Evolutionary conservation across 1,140 invertebrate genomes (phyloP), one percentile per base, ranked within the genome.

Genomic region (Pinna nobilis): DNA sequence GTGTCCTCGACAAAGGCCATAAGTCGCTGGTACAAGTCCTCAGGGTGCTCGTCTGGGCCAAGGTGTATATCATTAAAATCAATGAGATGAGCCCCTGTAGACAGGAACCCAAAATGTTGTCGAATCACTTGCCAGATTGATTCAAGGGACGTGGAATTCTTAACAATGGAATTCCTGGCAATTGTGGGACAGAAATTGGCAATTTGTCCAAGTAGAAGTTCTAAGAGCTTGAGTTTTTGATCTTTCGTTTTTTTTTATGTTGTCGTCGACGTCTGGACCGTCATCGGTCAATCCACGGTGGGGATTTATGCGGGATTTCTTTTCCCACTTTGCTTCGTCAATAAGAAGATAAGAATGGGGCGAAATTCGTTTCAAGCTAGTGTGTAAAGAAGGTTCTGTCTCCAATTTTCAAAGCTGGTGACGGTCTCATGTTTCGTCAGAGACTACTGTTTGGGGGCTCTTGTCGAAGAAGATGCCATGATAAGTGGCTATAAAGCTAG

Each of bases 21-120:
- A 18, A 76, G 37, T 23, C 69, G 15, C 66, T 76, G 63, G 30
- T 68, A 77, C 13, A 77, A 39, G 44, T 77, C 70, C 37, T 74
- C 70, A 5, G 70, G 59, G 13, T 39, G 15, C 30, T 78, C 73
- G 30, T 60, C 74, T 23, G 67, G 37, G 37, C 70, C 60, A 11
- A 76, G 18, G 2, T 53, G 18, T 13, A 76, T 71, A 23, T 49
- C 20, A 5, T 11, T 23, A 9, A 71, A 63, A 50, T 67, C 67
- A 15, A 67, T 20, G 25, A 65, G 41, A 57, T 71, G 57, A 0
- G 59, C 60, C 13, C 69, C 59, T 33, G 70, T 53, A 28, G 63
- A 44, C 30, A 57, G 70, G 25, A 73, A 73, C 1, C 70, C 51
- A 32, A 32, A 73, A 59, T 71, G 69, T 2, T 64, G 69, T 4